Evolutionary conservation across 2,797 vertebrate species (phyloP).

Genomic region (Apodemus agrarius): DNA sequence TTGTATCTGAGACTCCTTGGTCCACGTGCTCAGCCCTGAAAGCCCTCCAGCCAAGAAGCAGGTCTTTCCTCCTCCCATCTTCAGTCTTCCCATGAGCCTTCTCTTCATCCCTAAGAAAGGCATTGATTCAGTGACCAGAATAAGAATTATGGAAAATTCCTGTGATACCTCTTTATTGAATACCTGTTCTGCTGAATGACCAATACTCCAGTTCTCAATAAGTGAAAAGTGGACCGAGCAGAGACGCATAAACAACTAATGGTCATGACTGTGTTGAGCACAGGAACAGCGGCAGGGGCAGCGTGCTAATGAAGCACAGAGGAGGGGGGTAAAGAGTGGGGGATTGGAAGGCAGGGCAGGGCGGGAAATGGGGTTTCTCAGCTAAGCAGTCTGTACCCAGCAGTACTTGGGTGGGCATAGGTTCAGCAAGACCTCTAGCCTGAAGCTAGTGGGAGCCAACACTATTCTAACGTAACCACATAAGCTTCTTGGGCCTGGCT

Average conservation of each 20-base stretch:
- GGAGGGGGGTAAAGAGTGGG: slow-evolving; percentile 50
- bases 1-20: neutral
- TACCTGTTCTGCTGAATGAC: neutral
- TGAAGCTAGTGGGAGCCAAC: neutral
- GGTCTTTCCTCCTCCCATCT: neutral
- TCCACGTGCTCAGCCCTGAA: neutral
- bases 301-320: neutral
- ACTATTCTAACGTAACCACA: neutral
- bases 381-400: neutral
- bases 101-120: slow-evolving; percentile 28
- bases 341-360: slow-evolving; percentile 36
- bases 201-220: neutral
- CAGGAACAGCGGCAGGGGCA: neutral
- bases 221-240: neutral
- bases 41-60: neutral
- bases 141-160: neutral
- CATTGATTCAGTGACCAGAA: neutral
- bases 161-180: slow-evolving; percentile 16
- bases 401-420: neutral
- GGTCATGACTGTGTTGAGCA: neutral
- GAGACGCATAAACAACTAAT: slow-evolving; percentile 31
- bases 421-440: neutral
- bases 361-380: neutral
- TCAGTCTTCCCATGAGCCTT: neutral
- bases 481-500: slow-evolving; percentile 62